Conservation (phyloP, 2,797 vertebrate genomes). For the Sebastes kiyomatsui region DNA sequence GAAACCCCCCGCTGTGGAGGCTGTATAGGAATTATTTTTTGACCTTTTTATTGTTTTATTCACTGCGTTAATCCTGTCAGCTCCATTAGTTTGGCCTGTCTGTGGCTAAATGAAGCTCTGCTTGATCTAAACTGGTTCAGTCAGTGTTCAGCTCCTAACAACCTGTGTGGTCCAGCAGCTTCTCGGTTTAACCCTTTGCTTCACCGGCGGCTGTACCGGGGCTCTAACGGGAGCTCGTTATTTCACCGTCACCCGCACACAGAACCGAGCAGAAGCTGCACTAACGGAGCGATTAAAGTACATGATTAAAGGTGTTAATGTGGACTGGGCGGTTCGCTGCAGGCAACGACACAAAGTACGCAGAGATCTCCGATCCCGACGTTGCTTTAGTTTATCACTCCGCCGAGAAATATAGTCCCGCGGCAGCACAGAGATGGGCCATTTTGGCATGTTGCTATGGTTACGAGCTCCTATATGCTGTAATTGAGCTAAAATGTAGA, state of each 20-base stretch:
- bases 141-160: constrained; percentile 36
- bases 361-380: not conserved
- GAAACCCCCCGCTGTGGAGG: constrained; percentile 33
- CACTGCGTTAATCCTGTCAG: constrained; percentile 54
- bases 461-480: constrained; percentile 20
- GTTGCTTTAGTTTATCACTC: not conserved
- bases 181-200: constrained; percentile 40
- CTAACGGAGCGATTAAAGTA: too few relatives aligned
- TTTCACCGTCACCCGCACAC: not conserved
- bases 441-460: constrained; percentile 33
- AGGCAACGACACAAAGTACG: not conserved
- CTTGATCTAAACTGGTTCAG: constrained; percentile 39
- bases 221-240: not conserved
- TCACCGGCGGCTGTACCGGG: not conserved
- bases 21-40: constrained; percentile 39
- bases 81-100: constrained; percentile 55
- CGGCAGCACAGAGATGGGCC: not conserved
- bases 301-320: not conserved
- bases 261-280: not conserved
- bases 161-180: constrained; percentile 54
- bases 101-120: constrained; percentile 22
- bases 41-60: constrained; percentile 45
- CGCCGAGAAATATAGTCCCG: constrained; percentile 50
- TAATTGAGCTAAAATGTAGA: constrained; percentile 1
- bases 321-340: not conserved